Percentiles rank a stretch among this genome's conserved stretches.
Evolutionary conservation across 2,113 vertebrate species (phyloP).

Genomic region (Cyphomyrus discorhynchus): DNA sequence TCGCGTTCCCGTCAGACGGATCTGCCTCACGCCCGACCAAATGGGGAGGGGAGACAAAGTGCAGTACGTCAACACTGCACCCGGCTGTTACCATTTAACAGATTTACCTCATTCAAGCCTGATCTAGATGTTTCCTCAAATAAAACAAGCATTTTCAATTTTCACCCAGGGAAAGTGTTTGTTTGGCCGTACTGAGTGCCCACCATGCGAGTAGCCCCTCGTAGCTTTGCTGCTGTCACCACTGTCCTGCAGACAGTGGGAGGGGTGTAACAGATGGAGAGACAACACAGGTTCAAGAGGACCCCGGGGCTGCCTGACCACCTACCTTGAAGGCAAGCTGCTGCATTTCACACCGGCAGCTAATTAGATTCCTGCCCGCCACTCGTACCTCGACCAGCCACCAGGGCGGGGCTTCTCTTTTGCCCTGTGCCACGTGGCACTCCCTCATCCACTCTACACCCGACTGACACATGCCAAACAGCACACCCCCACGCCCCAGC

Average conservation of each 20-base stretch:
- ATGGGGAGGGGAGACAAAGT: not conserved
- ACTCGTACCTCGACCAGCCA: not conserved
- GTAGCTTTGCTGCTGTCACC: not conserved
- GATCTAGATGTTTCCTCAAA: not conserved
- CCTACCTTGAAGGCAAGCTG: constrained; percentile 4
- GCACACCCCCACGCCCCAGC: no score
- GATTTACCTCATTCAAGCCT: not conserved
- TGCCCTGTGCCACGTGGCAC: not conserved
- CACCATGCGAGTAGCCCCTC: not conserved
- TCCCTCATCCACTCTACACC: not conserved
- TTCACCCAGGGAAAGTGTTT: not conserved
- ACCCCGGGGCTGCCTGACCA: constrained; percentile 5
- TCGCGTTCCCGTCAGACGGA: not conserved
- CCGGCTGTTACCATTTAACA: not conserved
- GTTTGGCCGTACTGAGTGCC: not conserved
- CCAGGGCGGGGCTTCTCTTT: not conserved
- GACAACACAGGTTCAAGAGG: not conserved
- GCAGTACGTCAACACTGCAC: not conserved
- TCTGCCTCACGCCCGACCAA: not conserved
- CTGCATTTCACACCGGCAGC: constrained; percentile 12
- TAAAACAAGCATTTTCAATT: not conserved
- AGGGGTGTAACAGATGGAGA: constrained; percentile 13
- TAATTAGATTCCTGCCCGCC: constrained; percentile 10
- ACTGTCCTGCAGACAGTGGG: not conserved
- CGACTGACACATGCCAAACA: not conserved